A percentile compares a stretch with the other conserved stretches of the same genome.
These are phyloP conservation scores for Schlechtendalia chinensis DNA, from an alignment of 1,140 invertebrate genomes.

Conservation along the genomic window DNA sequence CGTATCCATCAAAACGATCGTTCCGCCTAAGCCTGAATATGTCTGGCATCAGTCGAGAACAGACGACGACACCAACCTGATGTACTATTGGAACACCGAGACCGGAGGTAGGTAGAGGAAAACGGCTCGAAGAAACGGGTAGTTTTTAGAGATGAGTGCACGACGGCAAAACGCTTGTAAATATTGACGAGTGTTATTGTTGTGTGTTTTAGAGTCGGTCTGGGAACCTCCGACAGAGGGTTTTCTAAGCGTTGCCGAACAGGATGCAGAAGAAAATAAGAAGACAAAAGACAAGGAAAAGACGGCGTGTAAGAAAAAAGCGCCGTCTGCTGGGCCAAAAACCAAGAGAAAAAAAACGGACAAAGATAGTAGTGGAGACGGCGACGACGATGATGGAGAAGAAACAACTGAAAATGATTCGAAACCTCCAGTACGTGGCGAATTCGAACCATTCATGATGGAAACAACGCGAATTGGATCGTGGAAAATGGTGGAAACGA, in stretches of 20 bases:
- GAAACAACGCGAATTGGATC: slow-evolving; percentile 35
- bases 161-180: too few relatives aligned
- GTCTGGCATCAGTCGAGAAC: slow-evolving; percentile 71
- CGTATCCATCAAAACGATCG: slow-evolving; percentile 54
- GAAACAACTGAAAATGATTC: not conserved
- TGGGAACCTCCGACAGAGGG: slow-evolving; percentile 68
- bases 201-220: slow-evolving; percentile 60
- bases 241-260: slow-evolving; percentile 64
- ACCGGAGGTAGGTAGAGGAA: slow-evolving; percentile 65
- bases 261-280: slow-evolving; percentile 56
- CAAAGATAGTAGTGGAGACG: not conserved
- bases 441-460: slow-evolving; percentile 42
- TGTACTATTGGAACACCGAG: slow-evolving; percentile 77
- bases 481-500: slow-evolving; percentile 42
- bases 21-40: slow-evolving; percentile 54
- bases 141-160: too few relatives aligned
- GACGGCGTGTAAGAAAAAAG: slow-evolving; percentile 20
- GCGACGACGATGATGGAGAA: slow-evolving; percentile 11
- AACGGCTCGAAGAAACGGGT: not conserved
- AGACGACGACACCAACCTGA: slow-evolving; percentile 65
- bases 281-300: slow-evolving; percentile 57
- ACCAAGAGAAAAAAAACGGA: slow-evolving; percentile 8
- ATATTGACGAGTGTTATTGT: not conserved
- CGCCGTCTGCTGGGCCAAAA: not conserved
- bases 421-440: not conserved